phyloP scores from a whole-genome alignment of 2,113 vertebrate genomes.

The Tringa solitaria region DNA sequence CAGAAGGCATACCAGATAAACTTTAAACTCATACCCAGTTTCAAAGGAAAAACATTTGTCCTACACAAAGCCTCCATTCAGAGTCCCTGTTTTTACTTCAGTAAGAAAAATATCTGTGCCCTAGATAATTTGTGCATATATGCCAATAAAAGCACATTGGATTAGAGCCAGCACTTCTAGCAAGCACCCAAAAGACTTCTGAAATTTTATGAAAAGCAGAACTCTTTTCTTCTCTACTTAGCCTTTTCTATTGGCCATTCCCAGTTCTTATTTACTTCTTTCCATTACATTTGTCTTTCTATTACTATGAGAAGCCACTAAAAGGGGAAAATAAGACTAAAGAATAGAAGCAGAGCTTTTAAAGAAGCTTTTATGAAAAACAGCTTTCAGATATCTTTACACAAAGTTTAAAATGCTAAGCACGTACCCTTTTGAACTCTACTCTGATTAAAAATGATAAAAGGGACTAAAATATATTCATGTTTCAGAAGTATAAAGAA shows the following conservation, averaged over 20 bases:
- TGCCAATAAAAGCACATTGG: conserved; percentile 61
- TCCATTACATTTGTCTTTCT: not conserved
- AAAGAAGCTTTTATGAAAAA: not conserved
- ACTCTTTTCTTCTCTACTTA: not conserved
- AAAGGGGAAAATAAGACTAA: not conserved
- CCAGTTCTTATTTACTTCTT: not conserved
- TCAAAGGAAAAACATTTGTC: conserved; percentile 54
- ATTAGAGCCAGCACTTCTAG: conserved; percentile 30
- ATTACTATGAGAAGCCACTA: not conserved
- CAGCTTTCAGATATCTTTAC: not conserved
- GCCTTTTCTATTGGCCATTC: not conserved
- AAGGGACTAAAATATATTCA: not conserved
- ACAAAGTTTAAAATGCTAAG: not conserved
- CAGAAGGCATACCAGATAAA: conserved; percentile 28
- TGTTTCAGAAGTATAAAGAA: not conserved
- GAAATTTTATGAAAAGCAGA: conserved; percentile 13
- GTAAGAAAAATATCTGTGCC: conserved; percentile 60
- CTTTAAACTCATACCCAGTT: not conserved
- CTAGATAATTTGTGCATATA: conserved; percentile 42
- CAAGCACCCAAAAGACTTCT: conserved; percentile 20
- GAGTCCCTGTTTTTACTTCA: conserved; percentile 38
- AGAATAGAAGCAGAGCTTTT: not conserved
- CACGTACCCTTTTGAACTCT: not conserved
- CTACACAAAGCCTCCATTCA: conserved; percentile 60
- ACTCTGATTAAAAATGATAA: not conserved